Percentiles rank a stretch among this genome's conserved stretches.
Conservation (phyloP, 1,140 invertebrate species). For the Drosophila tsacasi region DNA sequence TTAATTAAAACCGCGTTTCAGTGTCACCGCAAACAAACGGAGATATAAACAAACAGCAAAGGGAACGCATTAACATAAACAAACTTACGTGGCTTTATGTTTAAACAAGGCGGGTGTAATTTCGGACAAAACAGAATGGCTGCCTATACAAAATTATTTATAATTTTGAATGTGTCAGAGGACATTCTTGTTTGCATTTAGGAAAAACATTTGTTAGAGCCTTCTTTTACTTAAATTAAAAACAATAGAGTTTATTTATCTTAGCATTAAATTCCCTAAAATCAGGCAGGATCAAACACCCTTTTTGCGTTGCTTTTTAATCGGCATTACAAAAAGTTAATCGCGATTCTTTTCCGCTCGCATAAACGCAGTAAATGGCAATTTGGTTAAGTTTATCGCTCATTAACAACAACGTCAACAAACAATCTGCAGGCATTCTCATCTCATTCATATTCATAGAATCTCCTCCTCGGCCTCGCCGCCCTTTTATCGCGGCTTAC, state of each 20-base stretch:
- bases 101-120: slow-evolving; percentile 1
- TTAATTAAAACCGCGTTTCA: slow-evolving; percentile 76
- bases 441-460: slow-evolving; percentile 76
- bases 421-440: slow-evolving; percentile 32
- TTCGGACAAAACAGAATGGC: not conserved
- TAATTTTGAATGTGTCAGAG: not conserved
- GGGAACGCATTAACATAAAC: slow-evolving; percentile 4
- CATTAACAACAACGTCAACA: slow-evolving; percentile 54
- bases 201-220: not conserved
- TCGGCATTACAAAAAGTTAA: slow-evolving; percentile 2
- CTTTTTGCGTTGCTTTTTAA: not conserved
- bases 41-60: slow-evolving; percentile 24
- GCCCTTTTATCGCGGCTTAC: slow-evolving; percentile 23
- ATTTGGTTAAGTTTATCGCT: slow-evolving; percentile 57
- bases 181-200: not conserved
- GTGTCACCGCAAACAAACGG: slow-evolving; percentile 50
- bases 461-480: not conserved
- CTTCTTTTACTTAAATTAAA: not conserved
- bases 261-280: not conserved
- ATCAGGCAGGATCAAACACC: not conserved
- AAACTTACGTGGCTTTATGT: slow-evolving; percentile 8
- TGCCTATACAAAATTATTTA: not conserved
- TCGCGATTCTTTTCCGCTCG: not conserved
- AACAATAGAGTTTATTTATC: not conserved
- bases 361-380: slow-evolving; percentile 36